phyloP scores from a whole-genome alignment of 2,888 invertebrate species.

The Oscheius myriophilus region DNA sequence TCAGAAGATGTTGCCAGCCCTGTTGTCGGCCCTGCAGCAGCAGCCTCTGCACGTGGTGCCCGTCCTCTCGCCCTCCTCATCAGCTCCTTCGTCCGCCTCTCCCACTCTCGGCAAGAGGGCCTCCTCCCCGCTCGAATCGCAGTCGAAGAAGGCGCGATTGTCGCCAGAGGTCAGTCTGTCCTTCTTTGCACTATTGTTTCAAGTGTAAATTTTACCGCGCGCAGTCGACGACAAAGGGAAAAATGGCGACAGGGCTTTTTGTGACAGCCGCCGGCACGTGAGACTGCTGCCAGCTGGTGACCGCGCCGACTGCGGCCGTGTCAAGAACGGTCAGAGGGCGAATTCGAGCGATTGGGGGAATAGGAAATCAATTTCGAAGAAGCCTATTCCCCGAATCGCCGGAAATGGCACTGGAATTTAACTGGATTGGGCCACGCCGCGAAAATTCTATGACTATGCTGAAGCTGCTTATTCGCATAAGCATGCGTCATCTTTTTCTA shows the following conservation, averaged over 20 bases:
- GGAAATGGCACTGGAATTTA: too few species aligned
- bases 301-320: neutral
- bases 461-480: too few species aligned
- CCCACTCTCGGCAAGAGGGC: slow-evolving; percentile 11
- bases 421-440: too few species aligned
- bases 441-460: too few species aligned
- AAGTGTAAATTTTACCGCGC: neutral
- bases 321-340: neutral
- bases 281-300: neutral
- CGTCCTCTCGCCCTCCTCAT: slow-evolving; percentile 9
- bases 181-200: neutral
- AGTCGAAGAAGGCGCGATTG: slow-evolving; percentile 27
- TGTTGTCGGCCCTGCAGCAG: neutral
- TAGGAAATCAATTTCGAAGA: too few species aligned
- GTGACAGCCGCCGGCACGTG: slow-evolving; percentile 1
- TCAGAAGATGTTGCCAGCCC: neutral
- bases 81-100: slow-evolving; percentile 19
- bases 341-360: too few species aligned
- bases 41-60: slow-evolving; percentile 23
- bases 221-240: neutral
- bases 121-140: slow-evolving; percentile 19
- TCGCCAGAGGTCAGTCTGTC: slow-evolving; percentile 24
- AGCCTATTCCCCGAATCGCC: too few species aligned
- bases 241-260: neutral
- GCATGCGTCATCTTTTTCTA: too few species aligned